phyloP scores from a whole-genome alignment of 2,797 vertebrate genomes.

The Gallinago solitaria region DNA sequence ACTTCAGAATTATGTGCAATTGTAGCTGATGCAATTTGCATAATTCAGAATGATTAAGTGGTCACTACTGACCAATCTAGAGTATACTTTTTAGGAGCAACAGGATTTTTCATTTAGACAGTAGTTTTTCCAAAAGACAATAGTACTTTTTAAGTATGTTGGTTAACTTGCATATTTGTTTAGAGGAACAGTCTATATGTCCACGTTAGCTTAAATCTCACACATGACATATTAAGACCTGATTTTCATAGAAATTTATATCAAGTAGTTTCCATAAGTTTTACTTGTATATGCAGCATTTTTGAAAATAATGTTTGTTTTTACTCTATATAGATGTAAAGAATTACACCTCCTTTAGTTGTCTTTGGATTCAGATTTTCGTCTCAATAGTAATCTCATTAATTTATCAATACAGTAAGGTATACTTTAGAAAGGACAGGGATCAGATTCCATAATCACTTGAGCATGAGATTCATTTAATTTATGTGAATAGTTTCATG shows the following conservation, averaged over 20 bases:
- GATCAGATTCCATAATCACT: not conserved
- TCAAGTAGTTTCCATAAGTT: not conserved
- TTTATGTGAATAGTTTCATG: not conserved
- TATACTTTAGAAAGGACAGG: not conserved
- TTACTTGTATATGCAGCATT: not conserved
- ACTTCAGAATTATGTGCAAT: not conserved
- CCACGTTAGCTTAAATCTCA: not conserved
- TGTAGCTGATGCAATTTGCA: not conserved
- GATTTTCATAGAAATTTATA: not conserved
- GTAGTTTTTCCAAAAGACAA: not conserved
- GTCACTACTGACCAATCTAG: not conserved
- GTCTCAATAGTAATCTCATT: not conserved
- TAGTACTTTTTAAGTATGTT: not conserved
- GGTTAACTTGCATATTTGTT: not conserved
- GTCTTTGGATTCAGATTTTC: not conserved
- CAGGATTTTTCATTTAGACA: not conserved
- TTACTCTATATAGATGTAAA: not conserved
- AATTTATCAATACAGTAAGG: not conserved
- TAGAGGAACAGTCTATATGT: not conserved
- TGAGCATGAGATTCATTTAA: not conserved
- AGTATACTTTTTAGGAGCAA: not conserved
- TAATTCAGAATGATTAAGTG: not conserved
- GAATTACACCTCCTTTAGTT: not conserved
- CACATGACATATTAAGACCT: not conserved
- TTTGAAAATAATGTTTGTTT: not conserved